These are phyloP conservation scores for Gastracanthus pulcherrimus DNA, from an alignment of 2,888 invertebrate species.

Conservation along the genomic window DNA sequence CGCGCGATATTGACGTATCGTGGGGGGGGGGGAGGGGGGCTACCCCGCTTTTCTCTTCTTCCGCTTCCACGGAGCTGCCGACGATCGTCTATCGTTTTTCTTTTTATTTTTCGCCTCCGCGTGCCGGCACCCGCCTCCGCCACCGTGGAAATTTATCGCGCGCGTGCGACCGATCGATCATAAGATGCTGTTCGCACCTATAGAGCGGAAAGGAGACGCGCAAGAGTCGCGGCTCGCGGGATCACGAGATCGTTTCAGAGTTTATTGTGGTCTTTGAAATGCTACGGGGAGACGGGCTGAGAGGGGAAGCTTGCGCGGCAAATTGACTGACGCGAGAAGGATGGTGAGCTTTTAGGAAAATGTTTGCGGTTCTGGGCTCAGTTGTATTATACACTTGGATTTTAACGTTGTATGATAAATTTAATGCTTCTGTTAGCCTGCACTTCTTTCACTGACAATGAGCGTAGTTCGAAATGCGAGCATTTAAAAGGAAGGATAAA, in stretches of 20 bases:
- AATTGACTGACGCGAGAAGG: too few relatives aligned
- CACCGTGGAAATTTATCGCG: slow-evolving; percentile 55
- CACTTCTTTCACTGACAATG: too few relatives aligned
- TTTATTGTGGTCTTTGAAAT: neutral
- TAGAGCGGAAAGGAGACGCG: neutral
- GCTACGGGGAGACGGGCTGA: neutral
- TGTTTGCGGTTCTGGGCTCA: neutral
- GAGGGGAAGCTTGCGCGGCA: neutral
- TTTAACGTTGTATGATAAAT: too few relatives aligned
- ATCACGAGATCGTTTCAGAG: neutral
- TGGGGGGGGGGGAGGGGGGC: too few relatives aligned
- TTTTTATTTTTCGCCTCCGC: slow-evolving; percentile 61
- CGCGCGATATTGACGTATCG: slow-evolving; percentile 71
- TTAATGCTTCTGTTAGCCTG: too few relatives aligned
- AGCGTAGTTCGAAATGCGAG: too few relatives aligned
- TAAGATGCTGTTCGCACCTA: neutral
- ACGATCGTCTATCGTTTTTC: too few relatives aligned
- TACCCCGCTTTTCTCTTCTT: slow-evolving; percentile 59
- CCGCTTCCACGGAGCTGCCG: too few relatives aligned
- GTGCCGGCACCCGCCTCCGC: slow-evolving; percentile 59
- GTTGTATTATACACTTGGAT: too few relatives aligned
- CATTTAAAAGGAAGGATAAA: too few relatives aligned
- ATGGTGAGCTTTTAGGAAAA: too few relatives aligned
- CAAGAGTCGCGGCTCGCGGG: neutral
- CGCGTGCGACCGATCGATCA: slow-evolving; percentile 20